Conservation (phyloP, 2,888 invertebrate species). For the Heterodera filipjevi region DNA sequence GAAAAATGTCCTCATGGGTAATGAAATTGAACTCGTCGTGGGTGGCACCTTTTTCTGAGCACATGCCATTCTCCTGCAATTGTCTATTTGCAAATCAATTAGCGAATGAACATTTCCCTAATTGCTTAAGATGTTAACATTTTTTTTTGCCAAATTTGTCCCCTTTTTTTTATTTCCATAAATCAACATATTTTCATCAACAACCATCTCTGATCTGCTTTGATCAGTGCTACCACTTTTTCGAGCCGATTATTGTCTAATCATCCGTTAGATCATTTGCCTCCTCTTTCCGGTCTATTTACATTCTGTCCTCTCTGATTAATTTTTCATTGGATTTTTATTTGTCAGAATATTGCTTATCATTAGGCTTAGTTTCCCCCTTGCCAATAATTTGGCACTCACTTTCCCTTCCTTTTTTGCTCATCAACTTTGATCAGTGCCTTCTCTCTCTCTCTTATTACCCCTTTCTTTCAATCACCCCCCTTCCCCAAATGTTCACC, state of each 20-base stretch:
- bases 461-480: background rate
- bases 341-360: no score
- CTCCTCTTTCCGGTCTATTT: no score
- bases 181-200: no score
- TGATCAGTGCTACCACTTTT: no score
- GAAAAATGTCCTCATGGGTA: conserved; percentile 59
- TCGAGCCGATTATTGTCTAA: no score
- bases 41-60: conserved; percentile 43
- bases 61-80: conserved; percentile 54
- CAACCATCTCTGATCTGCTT: no score
- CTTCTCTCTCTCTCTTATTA: background rate
- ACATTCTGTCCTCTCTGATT: no score
- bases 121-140: background rate
- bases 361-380: no score
- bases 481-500: background rate
- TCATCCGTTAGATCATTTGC: no score
- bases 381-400: no score
- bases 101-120: background rate
- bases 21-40: conserved; percentile 56
- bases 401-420: background rate
- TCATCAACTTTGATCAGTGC: background rate
- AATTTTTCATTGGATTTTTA: no score
- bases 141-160: background rate
- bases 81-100: conserved; percentile 3
- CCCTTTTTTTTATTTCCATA: no score